Conservation (phyloP, 2,113 vertebrate genomes). For the Acanthochromis polyacanthus region DNA sequence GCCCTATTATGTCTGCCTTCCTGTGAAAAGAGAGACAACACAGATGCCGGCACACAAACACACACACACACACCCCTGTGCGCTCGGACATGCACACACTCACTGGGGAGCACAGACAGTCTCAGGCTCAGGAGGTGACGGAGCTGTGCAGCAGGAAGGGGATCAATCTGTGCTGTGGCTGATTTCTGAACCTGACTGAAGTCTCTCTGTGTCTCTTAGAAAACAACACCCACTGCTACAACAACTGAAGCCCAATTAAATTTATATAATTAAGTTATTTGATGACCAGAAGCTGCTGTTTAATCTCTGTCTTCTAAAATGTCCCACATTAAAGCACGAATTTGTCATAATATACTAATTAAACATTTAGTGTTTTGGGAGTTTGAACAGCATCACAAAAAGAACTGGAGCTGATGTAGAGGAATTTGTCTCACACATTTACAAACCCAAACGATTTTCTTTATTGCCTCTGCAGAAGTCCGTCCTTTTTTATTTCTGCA, state of each 20-base stretch:
- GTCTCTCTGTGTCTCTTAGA: neutral
- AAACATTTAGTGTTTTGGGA: constrained; percentile 17
- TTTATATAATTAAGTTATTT: constrained; percentile 51
- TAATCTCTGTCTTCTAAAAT: constrained; percentile 24
- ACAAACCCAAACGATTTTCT: constrained; percentile 6
- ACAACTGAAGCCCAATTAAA: constrained; percentile 49
- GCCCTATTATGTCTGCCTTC: constrained; percentile 47
- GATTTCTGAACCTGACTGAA: constrained; percentile 49
- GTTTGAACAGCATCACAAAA: constrained; percentile 25
- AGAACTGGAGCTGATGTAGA: neutral
- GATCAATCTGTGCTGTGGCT: constrained; percentile 57
- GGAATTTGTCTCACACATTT: constrained; percentile 14
- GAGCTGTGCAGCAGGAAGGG: constrained; percentile 21
- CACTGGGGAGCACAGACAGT: constrained; percentile 25
- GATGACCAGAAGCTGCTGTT: constrained; percentile 46
- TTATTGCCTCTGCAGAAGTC: neutral
- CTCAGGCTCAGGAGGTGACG: constrained; percentile 37
- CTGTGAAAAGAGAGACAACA: constrained; percentile 13
- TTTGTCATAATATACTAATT: constrained; percentile 21
- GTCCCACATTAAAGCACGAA: constrained; percentile 28
- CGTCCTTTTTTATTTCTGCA: neutral
- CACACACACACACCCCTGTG: constrained; percentile 3
- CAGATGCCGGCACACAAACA: neutral
- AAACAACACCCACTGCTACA: neutral
- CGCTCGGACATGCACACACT: neutral